phyloP scores from a whole-genome alignment of 2,888 invertebrate species.

The Melikaiella ostensackeni region DNA sequence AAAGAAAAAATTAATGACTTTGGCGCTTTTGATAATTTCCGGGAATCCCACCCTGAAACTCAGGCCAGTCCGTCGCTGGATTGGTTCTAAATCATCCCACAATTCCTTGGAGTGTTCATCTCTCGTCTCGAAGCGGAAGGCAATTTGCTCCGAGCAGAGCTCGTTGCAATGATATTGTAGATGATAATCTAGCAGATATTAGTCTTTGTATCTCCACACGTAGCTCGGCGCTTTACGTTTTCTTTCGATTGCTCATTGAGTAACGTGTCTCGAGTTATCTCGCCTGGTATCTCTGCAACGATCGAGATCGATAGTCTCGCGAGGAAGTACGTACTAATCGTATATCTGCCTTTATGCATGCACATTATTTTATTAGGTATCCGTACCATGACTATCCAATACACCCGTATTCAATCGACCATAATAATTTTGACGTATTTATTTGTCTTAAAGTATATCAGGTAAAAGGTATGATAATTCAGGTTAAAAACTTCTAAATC shows the following conservation, averaged over 20 bases:
- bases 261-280: constrained; percentile 42
- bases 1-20: too few species aligned
- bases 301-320: constrained; percentile 49
- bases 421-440: constrained; percentile 36
- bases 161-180: constrained; percentile 35
- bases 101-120: background rate
- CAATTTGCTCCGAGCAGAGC: constrained; percentile 26
- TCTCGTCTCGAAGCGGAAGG: constrained; percentile 27
- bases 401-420: background rate
- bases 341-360: background rate
- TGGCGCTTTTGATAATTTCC: too few species aligned
- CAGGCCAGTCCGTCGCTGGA: too few species aligned
- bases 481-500: background rate
- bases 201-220: constrained; percentile 39
- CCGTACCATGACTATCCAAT: background rate
- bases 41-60: too few species aligned
- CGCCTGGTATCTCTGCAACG: constrained; percentile 43
- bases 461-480: background rate
- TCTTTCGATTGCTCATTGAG: constrained; percentile 40
- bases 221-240: constrained; percentile 25
- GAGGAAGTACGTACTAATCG: constrained; percentile 40
- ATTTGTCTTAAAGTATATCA: background rate
- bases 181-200: constrained; percentile 36
- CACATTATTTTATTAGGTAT: constrained; percentile 24
- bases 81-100: too few species aligned